Base-by-base conservation (phyloP, 2,113 vertebrate genomes). In the Scatophagus argus region DNA sequence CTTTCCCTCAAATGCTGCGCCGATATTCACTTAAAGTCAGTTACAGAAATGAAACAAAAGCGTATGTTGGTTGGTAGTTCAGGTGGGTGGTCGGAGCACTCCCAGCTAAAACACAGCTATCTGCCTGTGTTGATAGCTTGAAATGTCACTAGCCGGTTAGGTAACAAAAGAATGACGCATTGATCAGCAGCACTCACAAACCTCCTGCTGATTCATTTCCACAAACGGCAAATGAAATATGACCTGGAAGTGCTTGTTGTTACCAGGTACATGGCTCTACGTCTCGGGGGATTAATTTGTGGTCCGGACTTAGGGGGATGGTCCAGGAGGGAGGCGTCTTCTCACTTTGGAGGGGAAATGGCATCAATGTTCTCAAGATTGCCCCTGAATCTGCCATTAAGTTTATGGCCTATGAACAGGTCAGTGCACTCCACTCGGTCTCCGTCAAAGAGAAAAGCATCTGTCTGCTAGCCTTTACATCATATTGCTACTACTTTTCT, bases 401-500 rank as follows among this genome's bases (percentile, higher is more conserved):
- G 77, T 99, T 99, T 88, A 97, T 96, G 95, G 96, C 97, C n/a
- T 99, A 99, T 87, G 97, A 99, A 72, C 96, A 98, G 96, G 97
- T 98, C 92, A 43, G 85, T 29, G 13, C 16, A 16, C 10, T 55
- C 11, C 2, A 31, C n/a, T 55, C 49, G 21, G 6, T 60, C 54
- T 47, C 9, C 9, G 4, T 13, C n/a, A 32, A 46, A 29, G 23
- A 25, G 21, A 14, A 16, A 38, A n/a, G n/a, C n/a, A 14, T 29
- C 19, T 11, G 3, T 52, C 14, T 11, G 13, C 31, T 17, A 11
- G 2, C 12, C 9, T 27, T 8, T 65, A 13, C 27, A 34, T 44
- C 3, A 5, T 13, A 25, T 61, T 5, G 6, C 16, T 12, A 3
- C 1, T 19, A 31, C 25, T 19, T 31, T 11, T 59, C 43, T n/a